Base-by-base conservation (phyloP, 2,797 vertebrate species). In the Bufotes viridis region DNA sequence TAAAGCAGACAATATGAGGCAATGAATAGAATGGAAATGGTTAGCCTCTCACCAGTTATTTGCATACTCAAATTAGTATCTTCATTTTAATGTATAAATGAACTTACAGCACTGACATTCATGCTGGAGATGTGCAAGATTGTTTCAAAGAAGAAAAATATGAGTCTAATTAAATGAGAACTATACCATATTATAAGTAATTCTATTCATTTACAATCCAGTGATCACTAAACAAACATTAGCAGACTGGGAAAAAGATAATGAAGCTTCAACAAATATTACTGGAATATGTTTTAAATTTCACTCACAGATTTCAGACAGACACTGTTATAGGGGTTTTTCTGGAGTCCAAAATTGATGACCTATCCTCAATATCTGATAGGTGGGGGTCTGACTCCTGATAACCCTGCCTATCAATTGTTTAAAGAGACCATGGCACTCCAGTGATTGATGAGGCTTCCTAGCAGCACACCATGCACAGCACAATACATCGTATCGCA, bases 31-130 rank as follows among this genome's bases (percentile, higher is more conserved):
- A 85, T 51, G 22, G 72, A 67, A 29, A 69, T 57, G 18, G 78
- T 81, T 82, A 86, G 42, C 63, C 61, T 83, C 29, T 86, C 74
- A 80, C 81, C 65, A 4, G 8, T 74, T 22, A 89, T 89, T 89
- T 89, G 55, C 84, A 89, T 89, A 89, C 14, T 60, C 12, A 60
- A 42, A 60, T 55, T 10, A 81, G 63, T 61, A 75, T 82, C 55
- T 84, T 55, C 34, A 11, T 11, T 24, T 60, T 63, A 49, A 85
- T 7, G 42, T 63, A 87, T 26, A 61, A 79, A 80, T 63, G 7
- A 22, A 65, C 9, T 55, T 57, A 53, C 76, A 76, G 53, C 26
- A 60, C 14, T 76, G 72, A 85, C 42, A 63, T 63, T 85, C 49
- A 34, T 42, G 24, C 2, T 51, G 5, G 60, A 75, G 20, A 24